Conservation (phyloP, 2,888 invertebrate genomes). For the Pteria penguin region DNA sequence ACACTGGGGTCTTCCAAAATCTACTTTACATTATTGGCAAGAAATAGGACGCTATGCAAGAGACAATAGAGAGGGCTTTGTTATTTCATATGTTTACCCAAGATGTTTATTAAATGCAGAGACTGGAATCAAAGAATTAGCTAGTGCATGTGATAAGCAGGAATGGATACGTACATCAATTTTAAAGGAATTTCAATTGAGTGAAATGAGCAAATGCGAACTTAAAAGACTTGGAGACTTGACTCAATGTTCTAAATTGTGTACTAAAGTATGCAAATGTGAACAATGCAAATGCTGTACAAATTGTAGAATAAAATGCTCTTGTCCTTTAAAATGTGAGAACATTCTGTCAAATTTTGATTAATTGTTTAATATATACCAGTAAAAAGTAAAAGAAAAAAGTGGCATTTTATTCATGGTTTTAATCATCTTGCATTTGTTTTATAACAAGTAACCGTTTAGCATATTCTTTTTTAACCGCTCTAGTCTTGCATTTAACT, state of each 20-base stretch:
- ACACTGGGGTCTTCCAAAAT: slow-evolving; percentile 40
- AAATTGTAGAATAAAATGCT: slow-evolving; percentile 12
- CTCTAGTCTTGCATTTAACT: slow-evolving; percentile 10
- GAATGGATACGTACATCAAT: slow-evolving; percentile 1
- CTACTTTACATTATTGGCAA: slow-evolving; percentile 42
- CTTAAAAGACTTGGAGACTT: not conserved
- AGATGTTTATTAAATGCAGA: slow-evolving; percentile 1
- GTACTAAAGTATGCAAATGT: slow-evolving; percentile 18
- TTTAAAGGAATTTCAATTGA: slow-evolving; percentile 2
- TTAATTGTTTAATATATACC: not conserved
- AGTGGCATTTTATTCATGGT: not conserved
- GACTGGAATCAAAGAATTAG: not conserved
- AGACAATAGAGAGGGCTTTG: slow-evolving; percentile 20
- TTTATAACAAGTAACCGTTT: slow-evolving; percentile 1
- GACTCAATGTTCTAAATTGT: not conserved
- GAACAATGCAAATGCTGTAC: slow-evolving; percentile 26
- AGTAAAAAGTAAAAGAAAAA: not conserved
- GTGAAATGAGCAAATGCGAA: slow-evolving; percentile 3
- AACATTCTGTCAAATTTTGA: not conserved
- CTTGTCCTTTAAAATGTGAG: not conserved
- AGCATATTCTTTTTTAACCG: slow-evolving; percentile 14
- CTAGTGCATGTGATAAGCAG: not conserved
- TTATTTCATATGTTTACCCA: slow-evolving; percentile 27
- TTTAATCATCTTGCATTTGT: slow-evolving; percentile 2
- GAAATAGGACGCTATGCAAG: slow-evolving; percentile 37